Percentiles rank a stretch among this genome's conserved stretches.
phyloP scores from a whole-genome alignment of 2,888 invertebrate species.

The Scaptomyza reducta region DNA sequence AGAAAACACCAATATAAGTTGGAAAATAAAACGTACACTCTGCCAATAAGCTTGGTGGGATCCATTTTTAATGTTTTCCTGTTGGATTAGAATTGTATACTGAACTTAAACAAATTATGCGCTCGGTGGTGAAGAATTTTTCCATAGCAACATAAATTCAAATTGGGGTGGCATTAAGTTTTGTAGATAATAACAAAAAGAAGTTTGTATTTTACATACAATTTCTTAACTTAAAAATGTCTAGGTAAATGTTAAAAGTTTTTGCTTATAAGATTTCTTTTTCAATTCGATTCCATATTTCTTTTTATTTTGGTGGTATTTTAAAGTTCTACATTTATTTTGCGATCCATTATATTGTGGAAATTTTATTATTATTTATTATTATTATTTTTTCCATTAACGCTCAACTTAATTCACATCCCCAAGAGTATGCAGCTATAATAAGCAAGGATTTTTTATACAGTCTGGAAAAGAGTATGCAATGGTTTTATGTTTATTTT shows the following conservation, averaged over 20 bases:
- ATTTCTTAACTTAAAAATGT: background rate
- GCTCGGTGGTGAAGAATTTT: constrained; percentile 9
- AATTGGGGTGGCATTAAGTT: background rate
- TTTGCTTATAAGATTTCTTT: too few species aligned
- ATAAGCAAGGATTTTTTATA: background rate
- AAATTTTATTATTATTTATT: too few species aligned
- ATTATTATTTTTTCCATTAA: too few species aligned
- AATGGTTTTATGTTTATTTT: background rate
- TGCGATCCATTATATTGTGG: too few species aligned
- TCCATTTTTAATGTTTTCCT: constrained; percentile 29
- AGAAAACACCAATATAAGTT: background rate
- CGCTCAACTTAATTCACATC: background rate
- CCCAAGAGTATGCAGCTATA: background rate
- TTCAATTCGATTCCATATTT: too few species aligned
- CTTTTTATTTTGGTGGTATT: too few species aligned
- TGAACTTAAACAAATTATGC: background rate
- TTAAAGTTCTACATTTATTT: too few species aligned
- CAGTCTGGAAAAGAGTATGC: background rate
- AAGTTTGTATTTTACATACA: background rate
- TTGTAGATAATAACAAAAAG: background rate
- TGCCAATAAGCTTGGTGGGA: constrained; percentile 45
- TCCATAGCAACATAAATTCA: constrained; percentile 7
- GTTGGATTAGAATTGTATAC: background rate
- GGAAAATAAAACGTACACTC: constrained; percentile 33
- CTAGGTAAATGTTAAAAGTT: too few species aligned